Percentiles rank a stretch among this genome's conserved stretches.
Conservation (phyloP, 2,888 invertebrate genomes). For the Watsonalla cultraria region DNA sequence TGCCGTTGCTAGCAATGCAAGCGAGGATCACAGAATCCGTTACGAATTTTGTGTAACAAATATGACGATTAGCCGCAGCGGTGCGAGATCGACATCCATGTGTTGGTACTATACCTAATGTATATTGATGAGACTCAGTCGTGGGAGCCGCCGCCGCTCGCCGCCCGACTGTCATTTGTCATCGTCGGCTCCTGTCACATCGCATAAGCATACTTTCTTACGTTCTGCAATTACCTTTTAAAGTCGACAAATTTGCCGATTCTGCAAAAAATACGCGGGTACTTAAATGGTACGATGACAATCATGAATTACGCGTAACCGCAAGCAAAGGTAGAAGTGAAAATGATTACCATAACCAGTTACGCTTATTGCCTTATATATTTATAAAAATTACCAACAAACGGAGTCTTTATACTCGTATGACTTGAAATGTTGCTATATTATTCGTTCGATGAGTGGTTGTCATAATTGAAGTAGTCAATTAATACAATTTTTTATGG, state of each 20-base stretch:
- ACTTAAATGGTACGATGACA: slow-evolving; percentile 35
- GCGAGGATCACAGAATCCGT: slow-evolving; percentile 25
- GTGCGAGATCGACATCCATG: slow-evolving; percentile 18
- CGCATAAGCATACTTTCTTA: slow-evolving; percentile 62
- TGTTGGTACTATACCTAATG: slow-evolving; percentile 39
- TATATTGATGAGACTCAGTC: slow-evolving; percentile 60
- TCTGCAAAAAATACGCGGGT: slow-evolving; percentile 40
- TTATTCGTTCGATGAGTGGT: slow-evolving; percentile 1
- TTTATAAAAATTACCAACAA: not conserved
- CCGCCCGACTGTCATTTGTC: slow-evolving; percentile 63
- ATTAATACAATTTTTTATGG: slow-evolving; percentile 19
- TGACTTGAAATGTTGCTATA: not conserved
- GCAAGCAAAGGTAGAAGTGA: slow-evolving; percentile 9
- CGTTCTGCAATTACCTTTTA: slow-evolving; percentile 68
- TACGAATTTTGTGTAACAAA: slow-evolving; percentile 18
- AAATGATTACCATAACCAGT: slow-evolving; percentile 14
- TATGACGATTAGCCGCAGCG: slow-evolving; percentile 22
- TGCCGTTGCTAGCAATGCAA: slow-evolving; percentile 12
- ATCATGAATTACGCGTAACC: slow-evolving; percentile 30
- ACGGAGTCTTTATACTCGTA: not conserved
- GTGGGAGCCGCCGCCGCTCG: slow-evolving; percentile 52
- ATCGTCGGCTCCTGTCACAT: slow-evolving; percentile 66
- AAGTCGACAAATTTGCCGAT: slow-evolving; percentile 59
- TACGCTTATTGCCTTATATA: not conserved
- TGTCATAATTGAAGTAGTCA: slow-evolving; percentile 25